Conservation (phyloP, 1,140 invertebrate genomes). For the Trialeurodes vaporariorum region DNA sequence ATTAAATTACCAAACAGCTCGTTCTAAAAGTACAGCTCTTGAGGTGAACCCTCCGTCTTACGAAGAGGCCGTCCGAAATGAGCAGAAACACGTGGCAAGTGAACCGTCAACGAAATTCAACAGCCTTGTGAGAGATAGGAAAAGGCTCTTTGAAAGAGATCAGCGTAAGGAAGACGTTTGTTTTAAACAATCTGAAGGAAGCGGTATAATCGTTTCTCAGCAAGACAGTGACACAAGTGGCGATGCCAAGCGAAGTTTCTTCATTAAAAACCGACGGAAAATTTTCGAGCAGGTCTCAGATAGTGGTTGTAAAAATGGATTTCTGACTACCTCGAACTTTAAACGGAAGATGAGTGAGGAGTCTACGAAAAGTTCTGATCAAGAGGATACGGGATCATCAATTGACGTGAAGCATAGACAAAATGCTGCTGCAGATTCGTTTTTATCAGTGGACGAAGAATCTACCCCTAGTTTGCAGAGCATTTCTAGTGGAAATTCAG, state of each 20-base stretch:
- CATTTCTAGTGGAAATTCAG: slow-evolving; percentile 24
- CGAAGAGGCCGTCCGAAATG: not conserved
- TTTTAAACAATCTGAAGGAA: not conserved
- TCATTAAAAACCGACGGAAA: slow-evolving; percentile 20
- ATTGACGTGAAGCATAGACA: slow-evolving; percentile 6
- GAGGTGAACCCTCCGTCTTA: not conserved
- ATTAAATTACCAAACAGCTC: not conserved
- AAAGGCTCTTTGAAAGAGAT: slow-evolving; percentile 19
- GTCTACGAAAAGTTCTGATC: not conserved
- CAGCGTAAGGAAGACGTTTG: slow-evolving; percentile 3
- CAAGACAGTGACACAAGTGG: slow-evolving; percentile 5
- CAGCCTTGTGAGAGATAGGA: slow-evolving; percentile 19
- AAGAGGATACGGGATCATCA: slow-evolving; percentile 4
- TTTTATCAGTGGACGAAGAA: slow-evolving; percentile 24
- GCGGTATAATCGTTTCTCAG: no score
- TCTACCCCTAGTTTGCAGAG: slow-evolving; percentile 27
- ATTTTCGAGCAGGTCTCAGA: slow-evolving; percentile 19
- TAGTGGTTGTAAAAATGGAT: no score
- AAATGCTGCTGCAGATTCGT: not conserved
- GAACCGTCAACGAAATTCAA: slow-evolving; percentile 16
- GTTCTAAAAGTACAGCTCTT: no score
- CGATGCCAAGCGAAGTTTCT: not conserved
- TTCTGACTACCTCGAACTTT: no score
- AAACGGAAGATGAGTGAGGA: not conserved
- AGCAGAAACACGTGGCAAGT: not conserved